phyloP scores from a whole-genome alignment of 2,888 invertebrate genomes.

The Oscheius sp. region DNA sequence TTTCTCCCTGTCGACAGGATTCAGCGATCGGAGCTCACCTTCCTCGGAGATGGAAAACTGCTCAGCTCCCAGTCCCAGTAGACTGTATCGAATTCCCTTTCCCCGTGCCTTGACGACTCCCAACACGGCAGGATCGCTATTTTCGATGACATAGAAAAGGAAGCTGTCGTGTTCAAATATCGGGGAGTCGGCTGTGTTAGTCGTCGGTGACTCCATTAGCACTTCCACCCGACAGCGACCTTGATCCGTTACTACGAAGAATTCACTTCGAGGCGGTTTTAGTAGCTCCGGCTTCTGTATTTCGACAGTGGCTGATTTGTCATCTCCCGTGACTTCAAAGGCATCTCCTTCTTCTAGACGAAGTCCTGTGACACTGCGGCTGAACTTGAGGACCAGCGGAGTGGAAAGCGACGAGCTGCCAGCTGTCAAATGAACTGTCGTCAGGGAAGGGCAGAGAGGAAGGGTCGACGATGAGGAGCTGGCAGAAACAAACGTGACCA shows the following conservation, averaged over 20 bases:
- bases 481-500: not conserved
- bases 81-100: constrained; percentile 10
- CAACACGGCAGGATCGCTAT: constrained; percentile 40
- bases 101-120: constrained; percentile 39
- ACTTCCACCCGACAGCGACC: constrained; percentile 31
- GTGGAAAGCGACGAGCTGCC: constrained; percentile 38
- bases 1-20: constrained; percentile 54
- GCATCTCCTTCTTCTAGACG: constrained; percentile 8
- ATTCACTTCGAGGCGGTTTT: not conserved
- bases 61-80: constrained; percentile 39
- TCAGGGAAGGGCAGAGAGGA: constrained; percentile 35
- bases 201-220: not conserved
- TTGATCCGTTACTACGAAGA: constrained; percentile 15
- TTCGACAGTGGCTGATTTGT: not conserved
- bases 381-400: constrained; percentile 36
- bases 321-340: constrained; percentile 2
- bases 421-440: constrained; percentile 35
- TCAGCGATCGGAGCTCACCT: constrained; percentile 44
- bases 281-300: constrained; percentile 13
- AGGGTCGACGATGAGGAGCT: not conserved
- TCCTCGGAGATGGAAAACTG: constrained; percentile 44
- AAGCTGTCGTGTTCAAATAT: constrained; percentile 45
- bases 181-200: not conserved
- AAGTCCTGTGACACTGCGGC: constrained; percentile 4
- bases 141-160: constrained; percentile 47